Conservation (phyloP, 2,888 invertebrate genomes). For the Punctoribates punctum region DNA sequence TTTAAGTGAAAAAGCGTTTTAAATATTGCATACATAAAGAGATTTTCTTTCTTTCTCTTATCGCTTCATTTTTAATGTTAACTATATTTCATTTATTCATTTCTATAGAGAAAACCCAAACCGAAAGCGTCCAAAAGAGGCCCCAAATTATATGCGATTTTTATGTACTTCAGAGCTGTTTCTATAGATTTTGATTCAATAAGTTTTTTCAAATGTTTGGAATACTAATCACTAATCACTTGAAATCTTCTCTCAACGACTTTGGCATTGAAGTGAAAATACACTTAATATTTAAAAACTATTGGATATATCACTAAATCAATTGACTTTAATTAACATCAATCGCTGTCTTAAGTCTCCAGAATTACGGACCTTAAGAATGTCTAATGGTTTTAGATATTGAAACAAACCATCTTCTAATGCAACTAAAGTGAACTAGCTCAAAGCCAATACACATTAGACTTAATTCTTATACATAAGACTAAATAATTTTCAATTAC, state of each 20-base stretch:
- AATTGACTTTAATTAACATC: conserved; percentile 1
- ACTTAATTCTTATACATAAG: no score
- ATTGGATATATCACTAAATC: conserved; percentile 12
- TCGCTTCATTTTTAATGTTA: not conserved
- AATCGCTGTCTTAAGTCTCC: not conserved
- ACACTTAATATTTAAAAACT: no score
- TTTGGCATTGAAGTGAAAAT: conserved; percentile 18
- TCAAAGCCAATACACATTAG: no score
- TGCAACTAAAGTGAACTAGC: no score
- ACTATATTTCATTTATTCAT: not conserved
- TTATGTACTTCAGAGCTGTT: no score
- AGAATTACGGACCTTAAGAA: no score
- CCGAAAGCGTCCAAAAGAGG: not conserved
- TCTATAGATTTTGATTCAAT: no score
- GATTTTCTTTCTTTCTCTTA: not conserved
- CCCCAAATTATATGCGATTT: not conserved
- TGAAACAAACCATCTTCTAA: no score
- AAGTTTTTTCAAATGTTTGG: no score
- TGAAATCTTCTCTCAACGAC: not conserved
- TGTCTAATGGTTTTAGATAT: no score
- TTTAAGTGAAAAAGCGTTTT: not conserved
- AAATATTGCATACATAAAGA: conserved; percentile 13
- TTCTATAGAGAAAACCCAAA: not conserved
- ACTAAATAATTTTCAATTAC: no score
- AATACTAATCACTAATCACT: no score